phyloP scores from a whole-genome alignment of 2,797 vertebrate genomes.

The Epinephelus awoara region DNA sequence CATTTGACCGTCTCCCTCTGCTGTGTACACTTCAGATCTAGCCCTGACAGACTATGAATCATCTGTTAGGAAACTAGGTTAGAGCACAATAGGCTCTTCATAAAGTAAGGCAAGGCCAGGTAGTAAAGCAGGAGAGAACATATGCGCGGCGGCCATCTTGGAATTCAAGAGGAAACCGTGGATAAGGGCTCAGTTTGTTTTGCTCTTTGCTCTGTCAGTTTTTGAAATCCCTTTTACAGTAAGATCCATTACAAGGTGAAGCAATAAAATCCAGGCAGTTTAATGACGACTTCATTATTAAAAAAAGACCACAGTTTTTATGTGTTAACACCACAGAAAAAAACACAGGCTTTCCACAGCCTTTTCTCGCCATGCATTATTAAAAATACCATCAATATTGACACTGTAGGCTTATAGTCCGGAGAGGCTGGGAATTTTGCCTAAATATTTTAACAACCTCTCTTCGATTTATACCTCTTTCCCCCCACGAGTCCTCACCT shows the following conservation, averaged over 20 bases:
- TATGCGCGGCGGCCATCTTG: conserved; percentile 59
- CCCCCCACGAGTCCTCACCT: conserved; percentile 53
- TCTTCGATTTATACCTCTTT: conserved; percentile 67
- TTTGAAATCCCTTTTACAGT: conserved; percentile 23
- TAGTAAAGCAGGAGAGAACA: conserved; percentile 51
- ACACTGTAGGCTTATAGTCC: conserved; percentile 60
- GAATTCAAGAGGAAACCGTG: conserved; percentile 42
- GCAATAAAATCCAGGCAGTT: conserved; percentile 25
- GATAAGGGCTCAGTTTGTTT: conserved; percentile 45
- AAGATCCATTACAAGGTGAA: conserved; percentile 35
- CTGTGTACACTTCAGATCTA: conserved; percentile 74
- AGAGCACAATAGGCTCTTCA: conserved; percentile 81
- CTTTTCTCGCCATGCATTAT: conserved; percentile 57
- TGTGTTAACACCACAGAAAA: conserved; percentile 9
- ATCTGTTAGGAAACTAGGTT: conserved; percentile 80
- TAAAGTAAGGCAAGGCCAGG: conserved; percentile 57
- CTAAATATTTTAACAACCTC: conserved; percentile 83
- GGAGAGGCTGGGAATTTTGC: conserved; percentile 61
- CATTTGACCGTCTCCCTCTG: conserved; percentile 75
- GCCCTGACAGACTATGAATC: conserved; percentile 78
- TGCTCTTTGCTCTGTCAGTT: conserved; percentile 35
- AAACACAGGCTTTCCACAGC: conserved; percentile 19
- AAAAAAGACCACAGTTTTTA: conserved; percentile 34
- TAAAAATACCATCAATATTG: conserved; percentile 77
- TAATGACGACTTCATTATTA: conserved; percentile 24